Conservation (phyloP, 2,797 vertebrate genomes). For the Centropyge bicolor region DNA sequence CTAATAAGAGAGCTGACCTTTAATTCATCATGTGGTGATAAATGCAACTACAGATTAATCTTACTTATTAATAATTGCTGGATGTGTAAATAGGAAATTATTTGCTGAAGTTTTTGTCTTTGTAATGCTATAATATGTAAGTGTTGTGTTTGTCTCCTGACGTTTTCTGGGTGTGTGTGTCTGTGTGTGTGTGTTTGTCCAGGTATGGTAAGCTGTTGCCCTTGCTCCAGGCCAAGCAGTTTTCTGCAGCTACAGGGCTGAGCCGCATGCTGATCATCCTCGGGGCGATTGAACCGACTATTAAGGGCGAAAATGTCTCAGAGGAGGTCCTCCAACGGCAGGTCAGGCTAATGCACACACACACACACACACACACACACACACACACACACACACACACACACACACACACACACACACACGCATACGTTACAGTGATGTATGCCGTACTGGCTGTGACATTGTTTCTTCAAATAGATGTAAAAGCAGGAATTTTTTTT, state of each 20-base stretch:
- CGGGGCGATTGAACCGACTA: conserved; percentile 81
- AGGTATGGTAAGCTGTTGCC: conserved; percentile 87
- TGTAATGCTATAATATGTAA: too few species aligned
- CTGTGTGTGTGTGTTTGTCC: conserved; percentile 33
- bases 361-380: conserved; percentile 13
- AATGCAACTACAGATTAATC: not conserved
- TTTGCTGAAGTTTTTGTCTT: too few species aligned
- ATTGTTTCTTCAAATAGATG: conserved; percentile 14
- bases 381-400: conserved; percentile 18
- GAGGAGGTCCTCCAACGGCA: conserved; percentile 86
- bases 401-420: conserved; percentile 18
- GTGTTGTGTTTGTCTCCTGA: too few species aligned
- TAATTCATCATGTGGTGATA: not conserved
- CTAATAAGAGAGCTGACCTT: not conserved
- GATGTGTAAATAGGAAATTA: too few species aligned
- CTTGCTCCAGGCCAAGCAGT: conserved; percentile 85
- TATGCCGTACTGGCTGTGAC: not conserved
- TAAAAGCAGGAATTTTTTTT: not conserved
- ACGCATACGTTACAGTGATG: not conserved
- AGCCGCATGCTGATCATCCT: conserved; percentile 87
- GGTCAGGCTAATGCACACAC: conserved; percentile 69
- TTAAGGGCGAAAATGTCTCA: conserved; percentile 79
- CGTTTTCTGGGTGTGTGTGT: not conserved
- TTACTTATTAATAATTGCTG: not conserved
- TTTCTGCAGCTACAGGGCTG: conserved; percentile 86